phyloP scores from a whole-genome alignment of 2,888 invertebrate genomes.

The Erebia ligea region DNA sequence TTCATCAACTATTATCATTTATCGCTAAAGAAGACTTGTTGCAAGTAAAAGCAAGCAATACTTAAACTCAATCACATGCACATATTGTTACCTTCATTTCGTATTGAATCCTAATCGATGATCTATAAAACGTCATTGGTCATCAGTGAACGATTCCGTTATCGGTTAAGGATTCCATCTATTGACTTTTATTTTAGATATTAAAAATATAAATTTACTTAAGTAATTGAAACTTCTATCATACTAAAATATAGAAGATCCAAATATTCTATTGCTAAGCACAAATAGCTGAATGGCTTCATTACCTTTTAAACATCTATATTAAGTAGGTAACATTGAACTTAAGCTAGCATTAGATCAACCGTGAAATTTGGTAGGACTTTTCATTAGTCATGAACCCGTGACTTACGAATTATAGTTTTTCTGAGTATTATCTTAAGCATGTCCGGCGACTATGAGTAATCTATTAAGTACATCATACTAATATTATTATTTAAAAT shows the following conservation, averaged over 20 bases:
- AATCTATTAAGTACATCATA: too few relatives aligned
- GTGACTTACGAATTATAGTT: conserved; percentile 20
- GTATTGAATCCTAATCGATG: conserved; percentile 10
- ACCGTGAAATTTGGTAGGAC: conserved; percentile 12
- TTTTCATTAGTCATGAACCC: conserved; percentile 12
- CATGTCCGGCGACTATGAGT: conserved; percentile 19
- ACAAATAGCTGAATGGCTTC: neutral
- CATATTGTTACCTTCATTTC: neutral
- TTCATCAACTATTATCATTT: too few relatives aligned
- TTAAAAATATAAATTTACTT: neutral
- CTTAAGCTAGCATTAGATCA: conserved; percentile 11
- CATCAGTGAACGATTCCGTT: neutral
- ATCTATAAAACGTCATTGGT: conserved; percentile 26
- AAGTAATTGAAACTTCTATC: neutral
- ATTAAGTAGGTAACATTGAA: neutral
- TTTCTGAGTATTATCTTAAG: conserved; percentile 12
- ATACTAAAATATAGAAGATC: neutral
- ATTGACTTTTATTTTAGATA: conserved; percentile 2
- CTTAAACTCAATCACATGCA: neutral
- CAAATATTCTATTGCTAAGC: neutral
- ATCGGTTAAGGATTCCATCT: neutral
- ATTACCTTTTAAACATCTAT: neutral
- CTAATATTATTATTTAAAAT: too few relatives aligned
- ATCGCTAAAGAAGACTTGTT: too few relatives aligned
- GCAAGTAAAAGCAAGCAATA: too few relatives aligned